Percentiles rank a stretch among this genome's conserved stretches.
phyloP scores from a whole-genome alignment of 2,888 invertebrate genomes.

The Liopterus haemorrhoidalis region DNA sequence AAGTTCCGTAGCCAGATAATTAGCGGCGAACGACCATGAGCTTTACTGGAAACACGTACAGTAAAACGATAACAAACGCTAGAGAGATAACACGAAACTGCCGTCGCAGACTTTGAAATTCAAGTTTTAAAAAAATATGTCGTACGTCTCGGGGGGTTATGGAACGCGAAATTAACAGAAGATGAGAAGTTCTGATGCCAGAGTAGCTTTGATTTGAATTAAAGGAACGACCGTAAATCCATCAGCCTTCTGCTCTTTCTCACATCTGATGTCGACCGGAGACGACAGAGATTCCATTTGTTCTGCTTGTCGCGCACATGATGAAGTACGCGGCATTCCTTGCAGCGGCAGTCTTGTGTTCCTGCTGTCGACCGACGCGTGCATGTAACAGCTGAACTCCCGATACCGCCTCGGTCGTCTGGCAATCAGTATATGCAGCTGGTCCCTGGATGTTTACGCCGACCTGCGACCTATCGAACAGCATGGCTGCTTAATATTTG shows the following conservation, averaged over 20 bases:
- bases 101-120: conserved; percentile 7
- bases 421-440: too few species aligned
- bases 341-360: too few species aligned
- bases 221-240: conserved; percentile 37
- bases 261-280: conserved; percentile 7
- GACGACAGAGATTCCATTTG: conserved; percentile 39
- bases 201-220: conserved; percentile 29
- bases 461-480: too few species aligned
- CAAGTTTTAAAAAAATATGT: conserved; percentile 14
- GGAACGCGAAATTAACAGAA: conserved; percentile 34
- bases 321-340: conserved; percentile 37
- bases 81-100: conserved; percentile 24
- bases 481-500: too few species aligned
- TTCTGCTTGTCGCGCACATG: conserved; percentile 41
- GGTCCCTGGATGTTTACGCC: too few species aligned
- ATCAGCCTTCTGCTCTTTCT: conserved; percentile 34
- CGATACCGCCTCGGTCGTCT: too few species aligned
- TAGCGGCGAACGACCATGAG: conserved; percentile 4
- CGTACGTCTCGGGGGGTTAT: conserved; percentile 29
- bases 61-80: conserved; percentile 24
- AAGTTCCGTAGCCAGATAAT: conserved; percentile 32
- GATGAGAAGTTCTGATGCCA: conserved; percentile 9
- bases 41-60: not conserved
- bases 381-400: too few species aligned
- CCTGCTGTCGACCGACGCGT: too few species aligned